Percentiles rank a stretch among this genome's conserved stretches.
Evolutionary conservation across 1,140 invertebrate genomes (phyloP).

Genomic region (Cyphomyrmex costatus): DNA sequence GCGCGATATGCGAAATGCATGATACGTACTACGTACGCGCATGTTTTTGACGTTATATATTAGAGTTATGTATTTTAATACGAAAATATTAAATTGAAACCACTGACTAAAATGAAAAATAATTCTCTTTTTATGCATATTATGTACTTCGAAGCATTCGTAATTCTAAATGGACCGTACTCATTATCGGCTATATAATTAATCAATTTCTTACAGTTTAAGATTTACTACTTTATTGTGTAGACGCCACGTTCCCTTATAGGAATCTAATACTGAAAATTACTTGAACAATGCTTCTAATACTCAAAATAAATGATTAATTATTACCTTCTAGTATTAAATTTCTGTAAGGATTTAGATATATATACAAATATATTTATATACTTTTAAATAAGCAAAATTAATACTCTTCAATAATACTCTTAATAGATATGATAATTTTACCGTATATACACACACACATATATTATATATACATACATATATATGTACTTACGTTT

Average conservation of each 20-base stretch:
- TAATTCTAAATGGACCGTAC: too few relatives aligned
- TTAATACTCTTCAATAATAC: neutral
- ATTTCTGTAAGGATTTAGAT: neutral
- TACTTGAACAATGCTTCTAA: too few relatives aligned
- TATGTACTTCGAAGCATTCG: too few relatives aligned
- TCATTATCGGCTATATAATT: too few relatives aligned
- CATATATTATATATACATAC: too few relatives aligned
- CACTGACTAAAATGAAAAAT: neutral
- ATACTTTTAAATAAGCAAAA: neutral
- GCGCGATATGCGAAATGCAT: neutral
- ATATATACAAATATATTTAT: neutral
- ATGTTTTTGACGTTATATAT: neutral
- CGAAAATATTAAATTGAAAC: neutral
- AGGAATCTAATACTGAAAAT: too few relatives aligned
- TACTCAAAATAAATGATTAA: too few relatives aligned
- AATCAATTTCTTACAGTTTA: too few relatives aligned
- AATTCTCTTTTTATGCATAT: neutral
- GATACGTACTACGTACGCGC: neutral
- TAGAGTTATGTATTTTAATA: neutral
- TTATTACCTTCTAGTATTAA: too few relatives aligned
- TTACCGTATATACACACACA: too few relatives aligned
- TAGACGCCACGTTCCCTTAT: neutral
- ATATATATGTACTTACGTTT: neutral
- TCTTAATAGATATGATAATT: too few relatives aligned
- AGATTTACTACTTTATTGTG: neutral